Percentiles rank a stretch among this genome's conserved stretches.
These are phyloP conservation scores for human DNA, from an alignment of 2,113 vertebrate species.

Conservation along the genomic window GRCh38 chr5:177628501-177629000, in stretches of 20 bases:
- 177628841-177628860: neutral
- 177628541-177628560: neutral
- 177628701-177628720: neutral
- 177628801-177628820: neutral
- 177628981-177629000: too few species aligned
- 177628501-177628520: neutral
- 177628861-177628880: too few species aligned
- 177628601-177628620: neutral
- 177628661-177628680: neutral
- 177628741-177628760: neutral
- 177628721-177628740: neutral
- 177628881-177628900: too few species aligned
- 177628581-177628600: neutral
- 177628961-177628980: too few species aligned
- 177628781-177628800: neutral
- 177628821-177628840: neutral
- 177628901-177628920: too few species aligned
- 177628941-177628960: too few species aligned
- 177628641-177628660: neutral
- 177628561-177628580: neutral
- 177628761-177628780: slow-evolving; percentile 29
- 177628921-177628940: too few species aligned
- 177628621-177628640: neutral
- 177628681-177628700: neutral
- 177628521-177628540: neutral